Evolutionary conservation across 2,888 invertebrate genomes (phyloP), one percentile per base, ranked within the genome.

Genomic region (Marronus borbonicus): DNA sequence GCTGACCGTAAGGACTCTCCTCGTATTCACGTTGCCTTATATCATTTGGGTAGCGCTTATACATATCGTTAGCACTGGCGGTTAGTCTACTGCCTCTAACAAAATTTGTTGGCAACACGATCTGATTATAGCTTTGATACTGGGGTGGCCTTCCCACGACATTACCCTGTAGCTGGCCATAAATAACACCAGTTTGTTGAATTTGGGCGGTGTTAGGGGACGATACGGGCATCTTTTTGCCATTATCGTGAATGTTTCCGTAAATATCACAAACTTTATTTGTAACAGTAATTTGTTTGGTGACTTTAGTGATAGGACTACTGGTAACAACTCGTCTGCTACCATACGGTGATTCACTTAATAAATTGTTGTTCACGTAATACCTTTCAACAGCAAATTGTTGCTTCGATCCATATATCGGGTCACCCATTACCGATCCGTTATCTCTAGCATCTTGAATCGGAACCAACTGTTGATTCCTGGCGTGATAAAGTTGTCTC

Each of bases 231-330:
- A 78, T 62, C 20, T 79, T 78, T 24, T 81, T 80, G 4, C 84
- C 83, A 2, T 81, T 76, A 76, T 89, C 89, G 81, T 89, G 89
- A 44, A 89, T 89, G 81, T 88, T 86, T 4, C 89, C 89, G 75
- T 89, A 89, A 44, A 89, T 86, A 82, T 89, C 89, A 80, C 88
- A 88, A 28, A 87, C 86, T 85, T 87, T 88, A 78, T 88, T 87
- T 12, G 83, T 85, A 4, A 89, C 84, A 0, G 87, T 85, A 17
- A 87, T 83, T 79, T 84, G 83, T 79, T 84, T 85, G 3, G 44
- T 74, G 1, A 74, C 72, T 28, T 60, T 60, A 8, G 39, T 80
- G 58, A 55, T 39, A 65, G 76, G 65, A 50, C 52, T 55, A 5
- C 49, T 55, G 12, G 65, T 52, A 49, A 76, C 28, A 36, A 77